Base-by-base conservation (phyloP, 2,797 vertebrate species). In the Aulostomus chinensis region DNA sequence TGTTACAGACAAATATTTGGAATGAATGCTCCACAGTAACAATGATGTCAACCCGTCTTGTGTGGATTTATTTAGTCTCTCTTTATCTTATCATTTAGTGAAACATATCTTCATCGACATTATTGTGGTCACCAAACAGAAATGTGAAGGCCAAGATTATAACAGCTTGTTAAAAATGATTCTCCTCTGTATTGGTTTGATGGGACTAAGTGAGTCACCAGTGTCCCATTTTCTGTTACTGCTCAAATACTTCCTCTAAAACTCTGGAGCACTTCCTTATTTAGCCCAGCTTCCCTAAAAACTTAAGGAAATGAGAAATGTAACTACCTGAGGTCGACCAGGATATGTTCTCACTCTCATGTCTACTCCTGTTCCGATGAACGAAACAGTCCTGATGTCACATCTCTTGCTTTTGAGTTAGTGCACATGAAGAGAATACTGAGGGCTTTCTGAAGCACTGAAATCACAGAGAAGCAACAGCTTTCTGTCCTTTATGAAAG, bases 211-310 rank as follows among this genome's bases (percentile, higher is more conserved):
- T n/a, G n/a, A n/a, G n/a, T n/a, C n/a, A n/a, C n/a, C n/a, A n/a
- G 14, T 30, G 48, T 57, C 64, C 47, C 21, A 0, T 70, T 75
- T 43, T 73, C 22, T 39, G 54, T 28, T 34, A 1, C 1, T 15
- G 29, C 20, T 57, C 8, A 70, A 87, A 48, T 77, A 83, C 80
- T 88, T 88, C 84, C 88, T 73, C 81, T 61, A 56, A 80, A 80
- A 71, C 58, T 18, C 33, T 30, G 45, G 51, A 59, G 22, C 59
- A 36, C 69, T 88, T 90, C 86, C 77, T 60, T 25, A 36, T 85
- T 86, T 67, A 28, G 11, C 33, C 20, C 31, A 63, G 76, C 75
- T 86, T 88, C 86, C 83, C 69, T 71, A 17, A 31, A 67, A 73
- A 57, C 16, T 6, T 58, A 16, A 37, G 72, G 61, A 69, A 82